Evolutionary conservation across 2,888 invertebrate genomes (phyloP), one percentile per base, ranked within the genome.

Genomic region (Meghimatium bilineatum): DNA sequence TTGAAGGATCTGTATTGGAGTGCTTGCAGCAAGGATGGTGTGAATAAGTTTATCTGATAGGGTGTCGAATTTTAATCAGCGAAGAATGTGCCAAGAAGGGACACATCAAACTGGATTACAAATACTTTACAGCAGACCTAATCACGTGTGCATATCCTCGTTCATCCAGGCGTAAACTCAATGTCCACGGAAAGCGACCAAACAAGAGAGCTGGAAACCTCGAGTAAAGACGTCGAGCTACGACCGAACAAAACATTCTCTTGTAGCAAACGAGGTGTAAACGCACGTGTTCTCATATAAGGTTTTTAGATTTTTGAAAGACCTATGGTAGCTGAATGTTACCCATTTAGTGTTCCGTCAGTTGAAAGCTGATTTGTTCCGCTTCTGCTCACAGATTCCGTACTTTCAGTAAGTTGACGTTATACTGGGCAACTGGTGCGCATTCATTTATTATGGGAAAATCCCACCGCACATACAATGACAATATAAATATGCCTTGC

Each of bases 301-400:
- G 32, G 20, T 34, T 32, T 26, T 8, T 74, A 17, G 49, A 44
- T 74, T 63, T 56, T 63, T 77, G 14, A 38, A 52, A 36, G n/a
- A n/a, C n/a, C n/a, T n/a, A 29, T 63, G 36, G 76, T n/a, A 26
- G 60, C 36, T 32, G 26, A n/a, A 36, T 38, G 56, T 63, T 60
- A 77, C 36, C 76, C 76, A 63, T 77, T 77, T 63, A 60, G 32
- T 38, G 36, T 60, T 63, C 63, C 36, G 76, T 36, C 76, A 63
- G 63, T 77, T 77, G 76, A 77, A 77, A 63, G 36, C 63, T 26
- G 63, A 63, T 77, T 63, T 60, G 56, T 77, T 77, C 56, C 76
- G 76, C 76, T 77, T 63, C 76, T 38, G n/a, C 76, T 77, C 60
- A 77, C 76, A 76, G 76, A 60, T n/a, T 77, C n/a, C 36, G 60